Conservation (phyloP, 2,888 invertebrate species). For the Meloe dianella region DNA sequence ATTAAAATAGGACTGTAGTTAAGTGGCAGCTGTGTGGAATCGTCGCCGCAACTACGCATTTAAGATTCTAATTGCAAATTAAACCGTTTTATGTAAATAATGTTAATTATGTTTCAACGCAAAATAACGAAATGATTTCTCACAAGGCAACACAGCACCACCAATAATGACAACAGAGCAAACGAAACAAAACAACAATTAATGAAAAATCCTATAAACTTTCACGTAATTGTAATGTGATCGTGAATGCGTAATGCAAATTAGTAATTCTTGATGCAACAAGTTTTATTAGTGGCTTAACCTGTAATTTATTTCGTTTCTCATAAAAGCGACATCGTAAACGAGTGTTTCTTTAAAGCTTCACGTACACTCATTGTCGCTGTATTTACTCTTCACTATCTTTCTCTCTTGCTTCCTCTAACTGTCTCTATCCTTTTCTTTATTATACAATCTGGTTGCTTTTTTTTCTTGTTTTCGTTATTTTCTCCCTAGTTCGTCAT, state of each 20-base stretch:
- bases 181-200: neutral
- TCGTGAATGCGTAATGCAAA: constrained; percentile 57
- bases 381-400: neutral
- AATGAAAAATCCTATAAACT: neutral
- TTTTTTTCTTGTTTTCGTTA: constrained; percentile 28
- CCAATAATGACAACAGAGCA: neutral
- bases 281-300: constrained; percentile 47
- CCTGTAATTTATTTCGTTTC: constrained; percentile 51
- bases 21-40: constrained; percentile 47
- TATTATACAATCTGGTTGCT: neutral
- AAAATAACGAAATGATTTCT: constrained; percentile 41
- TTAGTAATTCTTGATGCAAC: constrained; percentile 44
- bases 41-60: constrained; percentile 45
- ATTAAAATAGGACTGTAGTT: constrained; percentile 40
- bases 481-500: constrained; percentile 20
- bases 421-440: constrained; percentile 17
- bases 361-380: constrained; percentile 31
- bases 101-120: constrained; percentile 48
- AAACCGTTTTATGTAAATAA: constrained; percentile 52
- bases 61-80: constrained; percentile 48
- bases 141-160: neutral
- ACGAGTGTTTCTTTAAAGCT: constrained; percentile 45
- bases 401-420: neutral
- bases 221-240: constrained; percentile 53
- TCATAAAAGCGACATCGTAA: constrained; percentile 49